Conservation (phyloP, 2,113 vertebrate species). For the Cricetomys ansorgei region DNA sequence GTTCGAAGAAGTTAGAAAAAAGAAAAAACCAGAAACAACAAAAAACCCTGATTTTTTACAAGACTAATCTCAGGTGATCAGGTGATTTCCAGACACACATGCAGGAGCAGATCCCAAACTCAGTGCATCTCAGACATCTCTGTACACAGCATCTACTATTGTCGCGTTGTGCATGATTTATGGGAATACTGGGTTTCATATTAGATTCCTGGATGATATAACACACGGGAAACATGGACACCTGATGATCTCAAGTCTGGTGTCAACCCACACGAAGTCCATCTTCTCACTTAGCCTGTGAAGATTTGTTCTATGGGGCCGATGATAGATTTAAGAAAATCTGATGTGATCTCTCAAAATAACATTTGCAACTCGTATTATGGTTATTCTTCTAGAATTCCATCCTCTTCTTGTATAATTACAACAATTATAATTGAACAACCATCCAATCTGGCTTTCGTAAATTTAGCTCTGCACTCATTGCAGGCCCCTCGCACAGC, state of each 20-base stretch:
- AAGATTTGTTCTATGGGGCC: not conserved
- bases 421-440: too few species aligned
- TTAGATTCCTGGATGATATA: not conserved
- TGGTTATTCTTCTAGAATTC: slow-evolving; percentile 24
- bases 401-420: not conserved
- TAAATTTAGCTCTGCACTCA: not conserved
- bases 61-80: not conserved
- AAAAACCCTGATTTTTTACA: not conserved
- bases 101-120: not conserved
- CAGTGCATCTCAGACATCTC: not conserved
- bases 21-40: too few species aligned
- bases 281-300: not conserved
- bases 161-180: accelerated
- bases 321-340: not conserved
- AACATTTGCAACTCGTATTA: not conserved
- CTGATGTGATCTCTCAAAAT: not conserved
- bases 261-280: not conserved
- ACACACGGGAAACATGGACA: not conserved
- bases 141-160: not conserved
- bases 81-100: not conserved
- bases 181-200: not conserved
- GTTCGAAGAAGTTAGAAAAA: not conserved
- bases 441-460: not conserved
- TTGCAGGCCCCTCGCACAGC: not conserved
- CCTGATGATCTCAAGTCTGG: not conserved